Base-by-base conservation (phyloP, 1,140 invertebrate species). In the Pomacea maculata region DNA sequence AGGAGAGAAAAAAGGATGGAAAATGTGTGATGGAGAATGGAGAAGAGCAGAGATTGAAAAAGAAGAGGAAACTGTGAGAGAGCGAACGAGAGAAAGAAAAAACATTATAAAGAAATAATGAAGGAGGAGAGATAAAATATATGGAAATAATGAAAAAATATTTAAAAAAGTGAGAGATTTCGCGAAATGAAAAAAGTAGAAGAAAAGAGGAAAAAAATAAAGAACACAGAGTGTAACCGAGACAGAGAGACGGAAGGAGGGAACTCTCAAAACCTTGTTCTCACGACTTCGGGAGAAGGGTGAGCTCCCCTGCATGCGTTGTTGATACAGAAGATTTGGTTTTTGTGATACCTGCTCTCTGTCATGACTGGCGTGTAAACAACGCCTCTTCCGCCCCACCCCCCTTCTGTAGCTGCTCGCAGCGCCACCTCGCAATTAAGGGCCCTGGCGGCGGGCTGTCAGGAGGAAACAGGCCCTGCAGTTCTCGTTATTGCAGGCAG, bases 161-260 rank as follows among this genome's bases (percentile, higher is more conserved):
- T n/a, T n/a, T n/a, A 10, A 73, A 19, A 73, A 45, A 73, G 1
- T 9, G 3, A 55, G 55, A 75, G 55, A 61, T 29, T 65, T 4
- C 64, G 1, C 64, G 2, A n/a, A 17, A 65, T 65, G 17, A 17
- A 65, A 29, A 19, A 57, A 12, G 54, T 12, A 57, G 0, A 75
- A 1, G 15, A 54, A 8, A 0, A 55, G n/a, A 25, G n/a, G 25
- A 54, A 61, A 9, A 61, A 57, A 75, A 21, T 21, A 54, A 75
- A 17, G 34, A 17, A 73, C 34, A 45, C 25, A 73, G 71, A 73
- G 64, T 65, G 64, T 65, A 63, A 64, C 4, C 25, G 75, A 76
- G 29, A 76, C 25, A 76, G 21, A 64, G 75, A 34, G 21, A 64
- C 11, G 45, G 52, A 76, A 63, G 65, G n/a, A 76, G 75, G 65